A percentile compares a stretch with the other conserved stretches of the same genome.
Evolutionary conservation across 2,113 vertebrate species (phyloP).

Genomic region (Malurus elegans): DNA sequence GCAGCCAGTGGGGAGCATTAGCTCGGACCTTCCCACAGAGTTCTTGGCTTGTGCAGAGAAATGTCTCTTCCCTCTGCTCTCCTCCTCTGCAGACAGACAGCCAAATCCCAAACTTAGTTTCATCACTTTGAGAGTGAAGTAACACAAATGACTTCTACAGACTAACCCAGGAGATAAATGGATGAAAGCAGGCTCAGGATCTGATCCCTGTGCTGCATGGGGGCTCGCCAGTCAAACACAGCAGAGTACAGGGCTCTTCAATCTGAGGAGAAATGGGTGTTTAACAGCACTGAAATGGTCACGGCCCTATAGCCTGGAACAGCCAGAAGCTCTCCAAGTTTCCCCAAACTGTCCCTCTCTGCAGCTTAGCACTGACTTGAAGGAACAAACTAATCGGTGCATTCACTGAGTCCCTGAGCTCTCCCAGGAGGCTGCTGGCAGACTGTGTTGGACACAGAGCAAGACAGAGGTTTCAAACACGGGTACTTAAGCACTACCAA

Average conservation of each 20-base stretch:
- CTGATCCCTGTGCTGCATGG: neutral
- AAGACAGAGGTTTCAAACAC: neutral
- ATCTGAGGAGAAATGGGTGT: neutral
- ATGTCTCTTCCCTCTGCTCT: neutral
- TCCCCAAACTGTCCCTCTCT: conserved; percentile 36
- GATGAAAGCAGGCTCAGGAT: neutral
- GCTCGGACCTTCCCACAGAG: conserved; percentile 55
- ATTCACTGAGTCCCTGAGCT: neutral
- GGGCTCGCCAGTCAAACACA: neutral
- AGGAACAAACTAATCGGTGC: conserved; percentile 30
- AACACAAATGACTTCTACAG: conserved; percentile 47
- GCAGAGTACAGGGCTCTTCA: neutral
- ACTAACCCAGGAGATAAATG: neutral
- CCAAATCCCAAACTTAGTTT: conserved; percentile 28
- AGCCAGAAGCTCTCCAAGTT: conserved; percentile 23
- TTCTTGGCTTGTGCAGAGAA: conserved; percentile 20
- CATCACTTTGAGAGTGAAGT: conserved; percentile 35
- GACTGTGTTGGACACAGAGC: neutral
- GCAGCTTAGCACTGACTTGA: neutral
- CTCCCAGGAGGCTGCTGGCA: neutral
- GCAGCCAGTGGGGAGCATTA: conserved; percentile 46
- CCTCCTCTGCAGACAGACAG: neutral
- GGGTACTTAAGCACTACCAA: neutral
- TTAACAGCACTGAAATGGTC: neutral
- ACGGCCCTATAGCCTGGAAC: neutral